Evolutionary conservation across 2,113 vertebrate species (phyloP), one percentile per base, ranked within the genome.

Genomic region (Coturnix japonica): DNA sequence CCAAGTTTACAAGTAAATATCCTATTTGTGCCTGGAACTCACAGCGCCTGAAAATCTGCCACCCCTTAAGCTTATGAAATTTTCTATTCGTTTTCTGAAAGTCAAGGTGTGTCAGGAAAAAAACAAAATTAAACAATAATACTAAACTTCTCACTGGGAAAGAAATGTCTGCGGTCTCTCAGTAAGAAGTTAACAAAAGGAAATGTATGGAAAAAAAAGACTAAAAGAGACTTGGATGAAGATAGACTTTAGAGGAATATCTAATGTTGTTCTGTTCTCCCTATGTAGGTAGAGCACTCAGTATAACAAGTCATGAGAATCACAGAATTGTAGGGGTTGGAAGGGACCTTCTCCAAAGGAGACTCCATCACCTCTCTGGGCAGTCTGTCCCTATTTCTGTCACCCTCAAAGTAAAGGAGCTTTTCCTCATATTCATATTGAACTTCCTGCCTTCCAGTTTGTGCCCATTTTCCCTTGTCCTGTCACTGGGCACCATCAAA

Each of bases 11-110:
- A 87, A 82, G 71, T 66, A 92, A 85, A 91, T 87, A 82, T 13
- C 15, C 33, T 87, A 59, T 28, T 51, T 77, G 71, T 60, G 72
- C 51, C 67, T 25, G 82, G 81, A 92, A 77, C 57, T 46, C 54
- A 80, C 2, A 44, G 30, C 5, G 0, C 19, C 56, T 71, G 43
- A 76, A 93, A 91, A 85, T 37, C 43, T 87, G 56, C 65, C 5
- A 5, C 75, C 53, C 65, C 21, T 49, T 9, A 89, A 87, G 39
- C 89, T 85, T 30, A 72, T 49, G 46, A 83, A 85, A 78, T 83
- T 83, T 96, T 85, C 87, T 51, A 91, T 39, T 67, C 51, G 46
- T 80, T 90, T 87, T 91, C 72, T 82, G 87, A 92, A 91, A 57
- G 75, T 74, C 81, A 69, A 61, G 77, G 69, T 11, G 18, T 41